Percentiles rank a stretch among this genome's conserved stretches.
Evolutionary conservation across 2,797 vertebrate species (phyloP).

Genomic region (Simalia tracyae): DNA sequence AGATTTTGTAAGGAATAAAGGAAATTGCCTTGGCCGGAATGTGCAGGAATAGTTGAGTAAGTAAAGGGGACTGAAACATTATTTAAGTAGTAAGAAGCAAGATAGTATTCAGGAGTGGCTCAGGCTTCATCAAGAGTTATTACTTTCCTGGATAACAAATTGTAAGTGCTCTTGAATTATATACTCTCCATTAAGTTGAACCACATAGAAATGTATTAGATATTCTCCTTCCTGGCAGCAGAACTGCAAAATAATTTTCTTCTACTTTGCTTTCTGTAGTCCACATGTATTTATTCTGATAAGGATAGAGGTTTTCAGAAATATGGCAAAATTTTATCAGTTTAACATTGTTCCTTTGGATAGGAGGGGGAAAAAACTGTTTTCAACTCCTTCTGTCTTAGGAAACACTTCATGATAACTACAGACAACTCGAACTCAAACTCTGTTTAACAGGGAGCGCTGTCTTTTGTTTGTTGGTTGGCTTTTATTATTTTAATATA

Average conservation of each 20-base stretch:
- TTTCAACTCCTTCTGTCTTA: not conserved
- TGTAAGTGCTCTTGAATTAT: not conserved
- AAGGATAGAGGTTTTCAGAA: not conserved
- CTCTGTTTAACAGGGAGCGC: not conserved
- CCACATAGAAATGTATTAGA: not conserved
- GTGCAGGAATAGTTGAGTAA: too few relatives aligned
- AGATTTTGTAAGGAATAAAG: too few relatives aligned
- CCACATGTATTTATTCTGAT: not conserved
- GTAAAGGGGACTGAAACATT: too few relatives aligned
- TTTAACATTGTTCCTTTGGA: not conserved
- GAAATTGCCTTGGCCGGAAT: too few relatives aligned
- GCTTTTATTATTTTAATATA: too few relatives aligned
- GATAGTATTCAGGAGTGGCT: too few relatives aligned
- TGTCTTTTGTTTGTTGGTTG: not conserved
- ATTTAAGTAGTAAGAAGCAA: too few relatives aligned
- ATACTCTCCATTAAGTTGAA: not conserved
- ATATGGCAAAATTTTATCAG: not conserved
- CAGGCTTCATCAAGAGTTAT: not conserved
- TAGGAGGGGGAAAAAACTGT: not conserved
- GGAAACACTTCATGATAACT: not conserved
- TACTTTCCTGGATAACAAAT: not conserved
- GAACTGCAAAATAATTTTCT: not conserved
- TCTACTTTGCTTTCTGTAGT: not conserved
- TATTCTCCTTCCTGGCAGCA: not conserved
- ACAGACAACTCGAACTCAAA: not conserved